These are phyloP conservation scores for Falco biarmicus DNA, from an alignment of 2,797 vertebrate genomes.

Conservation along the genomic window DNA sequence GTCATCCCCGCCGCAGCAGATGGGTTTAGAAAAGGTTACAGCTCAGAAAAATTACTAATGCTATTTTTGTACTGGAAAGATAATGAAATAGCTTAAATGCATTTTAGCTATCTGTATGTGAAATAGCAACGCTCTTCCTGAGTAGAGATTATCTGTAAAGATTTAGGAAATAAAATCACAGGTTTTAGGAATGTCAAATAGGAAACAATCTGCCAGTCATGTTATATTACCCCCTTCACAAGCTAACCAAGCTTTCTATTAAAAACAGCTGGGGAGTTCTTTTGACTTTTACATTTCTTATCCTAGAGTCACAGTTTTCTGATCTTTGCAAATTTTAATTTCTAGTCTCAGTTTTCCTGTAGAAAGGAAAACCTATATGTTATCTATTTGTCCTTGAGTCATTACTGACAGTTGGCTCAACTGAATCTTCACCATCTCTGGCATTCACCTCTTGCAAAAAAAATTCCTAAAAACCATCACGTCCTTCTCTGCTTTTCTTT, in stretches of 20 bases:
- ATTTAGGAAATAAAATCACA: constrained; percentile 8
- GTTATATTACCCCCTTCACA: not conserved
- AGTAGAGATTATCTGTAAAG: not conserved
- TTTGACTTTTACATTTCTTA: not conserved
- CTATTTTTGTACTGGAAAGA: not conserved
- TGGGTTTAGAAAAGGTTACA: not conserved
- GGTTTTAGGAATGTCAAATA: not conserved
- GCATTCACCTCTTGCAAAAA: not conserved
- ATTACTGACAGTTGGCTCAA: not conserved
- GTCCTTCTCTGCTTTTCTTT: not conserved
- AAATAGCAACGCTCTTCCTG: not conserved
- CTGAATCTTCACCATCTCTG: not conserved
- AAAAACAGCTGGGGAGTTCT: not conserved
- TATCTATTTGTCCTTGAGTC: not conserved
- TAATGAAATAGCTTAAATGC: not conserved
- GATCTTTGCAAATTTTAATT: not conserved
- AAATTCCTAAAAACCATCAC: not conserved
- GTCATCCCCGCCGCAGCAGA: not conserved
- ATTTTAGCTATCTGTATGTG: not conserved
- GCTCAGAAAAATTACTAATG: not conserved
- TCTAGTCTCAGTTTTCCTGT: not conserved
- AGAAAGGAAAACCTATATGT: not conserved
- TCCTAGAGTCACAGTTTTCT: not conserved
- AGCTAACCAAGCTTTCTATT: not conserved
- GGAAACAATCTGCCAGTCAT: not conserved